Evolutionary conservation across 37 sponge, comb jelly and placozoan genomes (phyloP), one percentile per base, ranked within the genome.

Genomic region (Diacarnus erythraeanus): DNA sequence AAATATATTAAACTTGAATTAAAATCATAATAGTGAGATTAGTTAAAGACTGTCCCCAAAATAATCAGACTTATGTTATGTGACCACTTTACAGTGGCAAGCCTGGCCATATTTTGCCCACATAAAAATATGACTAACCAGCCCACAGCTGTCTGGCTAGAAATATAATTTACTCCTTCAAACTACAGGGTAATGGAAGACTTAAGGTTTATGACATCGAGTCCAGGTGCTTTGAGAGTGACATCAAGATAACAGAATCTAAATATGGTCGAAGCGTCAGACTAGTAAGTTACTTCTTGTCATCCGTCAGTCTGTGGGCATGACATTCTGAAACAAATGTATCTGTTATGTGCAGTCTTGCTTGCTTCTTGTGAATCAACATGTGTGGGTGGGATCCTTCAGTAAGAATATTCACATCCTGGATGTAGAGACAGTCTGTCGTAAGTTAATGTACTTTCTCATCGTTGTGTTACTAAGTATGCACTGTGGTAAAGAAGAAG

Each of bases 201-300:
- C 39, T 92, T 47, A 87, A 84, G 59, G 93, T 92, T 31, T 92
- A 92, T 41, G 88, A 92, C 42, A 75, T 87, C 69, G 88, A 92
- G 25, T 70, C 69, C 34, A 87, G 44, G 41, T 87, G 79, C 61
- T 79, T 87, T 34, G 93, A 92, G 81, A 80, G 78, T 0, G 79
- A 88, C 64, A 84, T 87, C 82, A 92, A 92, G 41, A 87, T 92
- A 44, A 80, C 80, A 2, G 88, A 87, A 38, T 76, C 84, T 5
- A 47, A 72, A 43, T 70, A 79, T 59, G 64, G 85, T 26, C 80
- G 77, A 68, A 71, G 68, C 29, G 81, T 82, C 61, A 70, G 93
- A 77, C 75, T 88, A 77, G 90, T 90, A 37, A 59, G 77, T 47
- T 12, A 15, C 51, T 12, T 47, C 12, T 47, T 47, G 12, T 47